A percentile compares a stretch with the other conserved stretches of the same genome.
phyloP scores from a whole-genome alignment of 2,797 vertebrate species.

The Poecile montanus region DNA sequence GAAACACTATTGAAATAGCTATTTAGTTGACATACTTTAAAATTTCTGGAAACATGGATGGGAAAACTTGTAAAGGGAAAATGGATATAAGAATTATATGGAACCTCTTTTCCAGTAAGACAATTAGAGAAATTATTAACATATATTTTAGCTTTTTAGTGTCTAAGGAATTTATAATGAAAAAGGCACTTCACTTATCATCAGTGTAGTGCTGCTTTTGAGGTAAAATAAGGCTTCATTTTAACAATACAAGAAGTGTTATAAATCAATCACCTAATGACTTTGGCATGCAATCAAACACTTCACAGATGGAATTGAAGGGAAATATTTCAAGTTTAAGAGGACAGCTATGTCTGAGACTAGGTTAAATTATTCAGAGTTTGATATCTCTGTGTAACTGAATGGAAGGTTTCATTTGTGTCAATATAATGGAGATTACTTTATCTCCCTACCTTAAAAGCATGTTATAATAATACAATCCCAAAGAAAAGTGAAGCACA shows the following conservation, averaged over 20 bases:
- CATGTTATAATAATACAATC: not conserved
- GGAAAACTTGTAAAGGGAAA: not conserved
- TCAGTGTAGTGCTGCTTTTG: not conserved
- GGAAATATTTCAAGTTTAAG: not conserved
- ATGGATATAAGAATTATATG: not conserved
- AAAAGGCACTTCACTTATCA: not conserved
- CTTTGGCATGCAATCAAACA: not conserved
- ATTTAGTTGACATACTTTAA: not conserved
- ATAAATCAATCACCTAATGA: not conserved
- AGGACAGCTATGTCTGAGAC: not conserved
- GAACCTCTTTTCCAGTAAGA: not conserved
- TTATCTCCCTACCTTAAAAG: not conserved
- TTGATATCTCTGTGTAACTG: not conserved
- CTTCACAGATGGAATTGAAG: not conserved
- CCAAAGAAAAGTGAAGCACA: not conserved
- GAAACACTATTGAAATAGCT: not conserved
- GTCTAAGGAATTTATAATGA: not conserved
- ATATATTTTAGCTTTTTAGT: not conserved
- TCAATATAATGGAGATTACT: not conserved
- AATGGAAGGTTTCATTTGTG: not conserved
- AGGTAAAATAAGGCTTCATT: not conserved
- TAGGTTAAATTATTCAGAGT: not conserved
- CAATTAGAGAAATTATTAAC: not conserved
- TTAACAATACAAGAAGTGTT: not conserved
- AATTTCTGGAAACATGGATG: not conserved